Evolutionary conservation across 2,888 invertebrate genomes (phyloP).

Genomic region (Lithodes maja): DNA sequence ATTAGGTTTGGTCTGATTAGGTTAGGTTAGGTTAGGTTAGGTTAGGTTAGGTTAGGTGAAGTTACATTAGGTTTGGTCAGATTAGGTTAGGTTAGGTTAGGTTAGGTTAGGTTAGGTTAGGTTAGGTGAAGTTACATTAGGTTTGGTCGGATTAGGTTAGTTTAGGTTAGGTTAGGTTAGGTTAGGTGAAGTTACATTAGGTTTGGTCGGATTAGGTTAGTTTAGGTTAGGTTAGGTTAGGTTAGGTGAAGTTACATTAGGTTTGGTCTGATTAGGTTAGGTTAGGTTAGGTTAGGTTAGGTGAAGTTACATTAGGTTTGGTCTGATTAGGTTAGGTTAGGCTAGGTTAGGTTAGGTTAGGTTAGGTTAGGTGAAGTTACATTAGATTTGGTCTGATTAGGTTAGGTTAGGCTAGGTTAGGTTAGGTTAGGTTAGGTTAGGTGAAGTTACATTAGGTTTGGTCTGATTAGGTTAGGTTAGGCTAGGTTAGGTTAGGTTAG

Average conservation of each 20-base stretch:
- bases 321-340: neutral
- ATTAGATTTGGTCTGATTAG: neutral
- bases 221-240: no score
- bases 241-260: neutral
- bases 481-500: conserved; percentile 2
- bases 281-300: neutral
- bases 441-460: neutral
- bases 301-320: neutral
- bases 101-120: conserved; percentile 4
- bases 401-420: neutral
- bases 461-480: neutral
- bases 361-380: neutral
- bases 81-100: conserved; percentile 5
- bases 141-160: no score
- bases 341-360: neutral
- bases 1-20: neutral
- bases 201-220: no score
- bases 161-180: no score
- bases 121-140: neutral
- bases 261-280: neutral
- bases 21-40: neutral
- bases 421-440: neutral
- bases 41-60: neutral
- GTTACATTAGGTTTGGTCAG: conserved; percentile 4
- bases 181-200: no score